These are phyloP conservation scores for Anomalospiza imberbis DNA, from an alignment of 2,797 vertebrate species.

Conservation along the genomic window DNA sequence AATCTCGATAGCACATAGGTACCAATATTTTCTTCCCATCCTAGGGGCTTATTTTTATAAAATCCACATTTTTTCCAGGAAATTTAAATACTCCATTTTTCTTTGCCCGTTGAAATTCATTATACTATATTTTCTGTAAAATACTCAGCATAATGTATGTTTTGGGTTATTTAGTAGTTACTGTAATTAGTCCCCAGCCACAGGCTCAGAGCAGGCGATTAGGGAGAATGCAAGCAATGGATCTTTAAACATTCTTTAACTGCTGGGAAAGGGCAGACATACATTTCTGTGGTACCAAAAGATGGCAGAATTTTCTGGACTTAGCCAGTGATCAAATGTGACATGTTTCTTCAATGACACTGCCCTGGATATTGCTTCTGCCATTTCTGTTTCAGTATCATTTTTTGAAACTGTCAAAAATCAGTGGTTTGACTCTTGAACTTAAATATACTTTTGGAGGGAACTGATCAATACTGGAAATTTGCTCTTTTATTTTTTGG, in stretches of 20 bases:
- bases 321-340: neutral
- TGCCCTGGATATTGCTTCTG: neutral
- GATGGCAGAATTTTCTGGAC: slow-evolving; percentile 1
- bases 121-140: slow-evolving; percentile 43
- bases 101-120: slow-evolving; percentile 13
- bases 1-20: slow-evolving; percentile 62
- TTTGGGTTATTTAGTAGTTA: slow-evolving; percentile 64
- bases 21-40: slow-evolving; percentile 44
- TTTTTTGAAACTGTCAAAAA: neutral
- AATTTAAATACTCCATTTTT: slow-evolving; percentile 2
- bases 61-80: neutral
- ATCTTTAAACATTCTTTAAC: slow-evolving; percentile 6
- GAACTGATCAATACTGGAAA: neutral
- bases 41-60: slow-evolving; percentile 9
- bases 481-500: neutral
- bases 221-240: neutral
- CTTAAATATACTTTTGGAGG: neutral
- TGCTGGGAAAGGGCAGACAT: neutral
- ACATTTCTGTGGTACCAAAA: neutral
- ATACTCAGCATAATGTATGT: slow-evolving; percentile 59
- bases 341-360: neutral
- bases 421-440: neutral
- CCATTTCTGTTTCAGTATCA: neutral
- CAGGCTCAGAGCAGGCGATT: neutral
- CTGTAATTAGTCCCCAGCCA: slow-evolving; percentile 82